Percentiles rank a stretch among this genome's conserved stretches.
These are phyloP conservation scores for Nezara viridula DNA, from an alignment of 2,888 invertebrate genomes.

Conservation along the genomic window DNA sequence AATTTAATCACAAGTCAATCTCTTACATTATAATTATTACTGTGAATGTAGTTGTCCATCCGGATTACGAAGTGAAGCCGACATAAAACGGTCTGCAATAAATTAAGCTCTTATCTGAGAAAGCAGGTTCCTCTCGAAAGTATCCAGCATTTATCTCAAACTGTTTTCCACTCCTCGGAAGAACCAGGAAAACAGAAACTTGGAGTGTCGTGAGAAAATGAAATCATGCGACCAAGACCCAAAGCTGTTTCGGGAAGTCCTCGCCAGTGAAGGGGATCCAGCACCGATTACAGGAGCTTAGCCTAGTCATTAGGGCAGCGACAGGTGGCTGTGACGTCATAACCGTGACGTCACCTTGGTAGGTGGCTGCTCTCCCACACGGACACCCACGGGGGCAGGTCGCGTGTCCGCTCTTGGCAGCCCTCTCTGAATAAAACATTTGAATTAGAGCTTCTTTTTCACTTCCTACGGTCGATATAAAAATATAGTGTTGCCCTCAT, in stretches of 20 bases:
- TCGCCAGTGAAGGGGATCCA: not conserved
- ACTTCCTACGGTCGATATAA: not conserved
- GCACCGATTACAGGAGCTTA: not conserved
- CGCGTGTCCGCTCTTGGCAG: not conserved
- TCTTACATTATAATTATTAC: too few species aligned
- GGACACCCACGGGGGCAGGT: slow-evolving; percentile 45
- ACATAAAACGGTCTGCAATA: not conserved
- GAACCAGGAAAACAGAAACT: not conserved
- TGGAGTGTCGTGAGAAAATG: slow-evolving; percentile 23
- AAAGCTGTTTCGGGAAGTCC: not conserved
- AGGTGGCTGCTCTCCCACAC: slow-evolving; percentile 43
- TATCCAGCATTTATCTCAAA: not conserved
- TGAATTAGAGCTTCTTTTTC: not conserved
- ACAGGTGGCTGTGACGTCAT: slow-evolving; percentile 40
- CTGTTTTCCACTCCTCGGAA: not conserved
- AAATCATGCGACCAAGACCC: not conserved
- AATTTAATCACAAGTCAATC: too few species aligned
- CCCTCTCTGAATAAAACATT: not conserved
- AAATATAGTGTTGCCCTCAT: not conserved
- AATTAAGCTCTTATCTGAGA: not conserved
- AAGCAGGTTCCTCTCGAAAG: not conserved
- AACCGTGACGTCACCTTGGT: not conserved
- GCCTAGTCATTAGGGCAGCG: slow-evolving; percentile 22
- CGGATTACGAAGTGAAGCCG: not conserved
- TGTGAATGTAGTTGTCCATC: not conserved